Base-by-base conservation (phyloP, 2,888 invertebrate species). In the Aphodius sticticus region DNA sequence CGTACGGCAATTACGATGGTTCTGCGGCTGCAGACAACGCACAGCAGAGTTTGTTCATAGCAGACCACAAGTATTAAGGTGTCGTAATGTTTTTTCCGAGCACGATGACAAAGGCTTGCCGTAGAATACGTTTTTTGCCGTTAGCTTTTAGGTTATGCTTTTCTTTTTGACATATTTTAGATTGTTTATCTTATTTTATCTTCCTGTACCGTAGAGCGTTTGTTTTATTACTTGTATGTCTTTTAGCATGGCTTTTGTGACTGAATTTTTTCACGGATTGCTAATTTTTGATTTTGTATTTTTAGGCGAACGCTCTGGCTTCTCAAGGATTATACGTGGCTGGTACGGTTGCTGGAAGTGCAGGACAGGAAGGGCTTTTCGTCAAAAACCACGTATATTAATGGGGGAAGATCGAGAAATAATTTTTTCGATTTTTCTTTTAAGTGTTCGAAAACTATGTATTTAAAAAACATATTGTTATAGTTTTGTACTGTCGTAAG, bases 311-410 rank as follows among this genome's bases (percentile, higher is more conserved):
- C 92, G 96, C 98, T 81, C 94, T 95, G 82, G 97, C 99, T 77
- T 92, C 97, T 78, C 90, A 93, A 86, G 99, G 99, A 86, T 96
- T 97, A 91, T 99, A 99, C 90, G 92, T 92, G 84, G 94, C 94
- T 70, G 99, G 99, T 87, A 96, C 96, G 83, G 94, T 95, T 35
- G 91, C 92, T 87, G 96, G 98, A 87, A 94, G 94, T 88, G 98
- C 97, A 84, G 98, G 95, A 77, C 96, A 94, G 3, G 92, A 96
- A 85, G 95, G 95, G 82, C 94, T 99, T 85, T 99, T 98, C 91
- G 95, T 99, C 85, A 97, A 97, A 86, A 96, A 99, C 91, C 99
- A 99, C 90, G 96, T 96, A 85, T 99, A 99, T 90, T 99, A 97
- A 93, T 70, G 12, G 4, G n/a, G n/a, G 72, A 16, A 16, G 72